Percentiles rank a stretch among this genome's conserved stretches.
phyloP scores from a whole-genome alignment of 2,888 invertebrate species.

The Clivina fossor region DNA sequence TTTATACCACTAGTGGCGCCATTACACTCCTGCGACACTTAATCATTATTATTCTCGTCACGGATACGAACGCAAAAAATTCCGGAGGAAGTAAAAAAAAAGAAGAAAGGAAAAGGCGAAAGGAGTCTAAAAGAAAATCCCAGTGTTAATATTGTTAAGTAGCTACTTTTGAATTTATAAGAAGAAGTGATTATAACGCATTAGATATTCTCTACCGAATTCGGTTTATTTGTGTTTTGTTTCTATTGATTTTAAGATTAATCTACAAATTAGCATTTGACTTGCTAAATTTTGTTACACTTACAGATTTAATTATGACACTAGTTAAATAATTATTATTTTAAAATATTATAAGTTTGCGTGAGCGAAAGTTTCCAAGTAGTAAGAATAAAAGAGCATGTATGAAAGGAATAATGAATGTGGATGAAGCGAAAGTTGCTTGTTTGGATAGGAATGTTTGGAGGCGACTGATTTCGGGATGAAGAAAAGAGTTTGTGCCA shows the following conservation, averaged over 20 bases:
- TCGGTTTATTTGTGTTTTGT: conserved; percentile 22
- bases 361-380: too few species aligned
- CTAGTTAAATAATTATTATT: background rate
- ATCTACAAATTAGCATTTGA: conserved; percentile 9
- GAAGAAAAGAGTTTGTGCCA: background rate
- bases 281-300: background rate
- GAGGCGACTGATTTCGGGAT: too few species aligned
- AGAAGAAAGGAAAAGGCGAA: conserved; percentile 17
- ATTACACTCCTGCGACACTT: conserved; percentile 23
- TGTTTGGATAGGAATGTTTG: too few species aligned
- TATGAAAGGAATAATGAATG: too few species aligned
- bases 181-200: conserved; percentile 20
- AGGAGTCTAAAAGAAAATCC: conserved; percentile 23
- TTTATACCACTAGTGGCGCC: conserved; percentile 8
- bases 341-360: too few species aligned
- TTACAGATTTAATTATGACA: conserved; percentile 8
- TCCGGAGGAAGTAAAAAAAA: too few species aligned
- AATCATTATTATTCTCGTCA: conserved; percentile 31
- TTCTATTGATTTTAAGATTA: conserved; percentile 18
- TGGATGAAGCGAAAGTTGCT: too few species aligned
- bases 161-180: conserved; percentile 17
- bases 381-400: too few species aligned
- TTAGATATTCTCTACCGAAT: conserved; percentile 10
- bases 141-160: conserved; percentile 20
- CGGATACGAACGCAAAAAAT: too few species aligned